Evolutionary conservation across 1,140 invertebrate genomes (phyloP).

Genomic region (Philaenus spumarius): DNA sequence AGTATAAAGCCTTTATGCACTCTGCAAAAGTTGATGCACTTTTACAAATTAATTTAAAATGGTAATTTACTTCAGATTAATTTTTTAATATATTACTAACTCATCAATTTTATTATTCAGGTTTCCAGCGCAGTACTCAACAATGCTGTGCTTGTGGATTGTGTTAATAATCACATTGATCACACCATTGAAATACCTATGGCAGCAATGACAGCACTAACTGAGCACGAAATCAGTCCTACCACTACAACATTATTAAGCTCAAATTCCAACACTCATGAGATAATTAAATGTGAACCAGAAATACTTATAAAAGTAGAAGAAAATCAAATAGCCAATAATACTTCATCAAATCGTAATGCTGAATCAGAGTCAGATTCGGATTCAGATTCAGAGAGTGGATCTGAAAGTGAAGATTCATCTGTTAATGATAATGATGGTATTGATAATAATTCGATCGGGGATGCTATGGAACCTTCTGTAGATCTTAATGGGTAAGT

Average conservation of each 20-base stretch:
- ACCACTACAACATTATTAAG: background rate
- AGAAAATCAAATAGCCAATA: background rate
- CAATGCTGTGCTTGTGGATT: constrained; percentile 5
- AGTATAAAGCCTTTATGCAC: too few species aligned
- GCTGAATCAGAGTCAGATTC: background rate
- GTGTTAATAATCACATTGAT: constrained; percentile 9
- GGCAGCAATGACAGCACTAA: background rate
- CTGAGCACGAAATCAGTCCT: background rate
- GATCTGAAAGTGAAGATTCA: constrained; percentile 4
- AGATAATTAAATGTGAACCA: constrained; percentile 18
- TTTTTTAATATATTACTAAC: too few species aligned
- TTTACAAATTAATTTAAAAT: too few species aligned
- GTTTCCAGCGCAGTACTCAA: background rate
- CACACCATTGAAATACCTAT: constrained; percentile 2
- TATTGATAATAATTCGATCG: background rate
- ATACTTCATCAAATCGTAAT: background rate
- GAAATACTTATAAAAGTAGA: constrained; percentile 13
- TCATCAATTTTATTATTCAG: background rate
- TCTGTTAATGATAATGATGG: constrained; percentile 3
- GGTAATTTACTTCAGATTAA: too few species aligned
- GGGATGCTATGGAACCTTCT: background rate
- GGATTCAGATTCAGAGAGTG: constrained; percentile 10
- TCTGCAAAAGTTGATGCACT: too few species aligned
- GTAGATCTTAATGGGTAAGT: too few species aligned
- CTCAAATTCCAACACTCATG: background rate